phyloP scores from a whole-genome alignment of 2,797 vertebrate genomes.

The Ctenopoma kingsleyae region DNA sequence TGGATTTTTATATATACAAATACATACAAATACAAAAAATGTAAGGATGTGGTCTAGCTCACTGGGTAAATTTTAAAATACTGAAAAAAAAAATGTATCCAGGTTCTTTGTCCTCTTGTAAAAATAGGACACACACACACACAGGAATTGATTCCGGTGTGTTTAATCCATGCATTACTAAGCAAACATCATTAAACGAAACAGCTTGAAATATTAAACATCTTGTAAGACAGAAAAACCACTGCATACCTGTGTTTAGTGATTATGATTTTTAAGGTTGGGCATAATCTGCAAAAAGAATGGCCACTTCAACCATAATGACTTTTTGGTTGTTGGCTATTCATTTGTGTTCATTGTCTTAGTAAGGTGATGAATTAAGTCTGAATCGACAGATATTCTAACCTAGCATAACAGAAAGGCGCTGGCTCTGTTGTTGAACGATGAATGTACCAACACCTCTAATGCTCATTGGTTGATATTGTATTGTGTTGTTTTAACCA shows the following conservation, averaged over 20 bases:
- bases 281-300: background rate
- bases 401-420: too few species aligned
- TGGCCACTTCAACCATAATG: too few species aligned
- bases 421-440: too few species aligned
- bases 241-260: too few species aligned
- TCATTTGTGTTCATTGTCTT: too few species aligned
- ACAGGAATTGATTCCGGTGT: background rate
- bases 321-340: background rate
- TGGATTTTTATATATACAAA: too few species aligned
- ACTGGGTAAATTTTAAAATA: conserved; percentile 16
- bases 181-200: too few species aligned
- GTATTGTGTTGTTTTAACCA: too few species aligned
- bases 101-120: conserved; percentile 25
- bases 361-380: too few species aligned
- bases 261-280: background rate
- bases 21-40: conserved; percentile 23
- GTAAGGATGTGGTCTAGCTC: conserved; percentile 49
- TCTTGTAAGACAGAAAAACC: background rate
- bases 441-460: too few species aligned
- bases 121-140: background rate
- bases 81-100: conserved; percentile 5
- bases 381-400: too few species aligned
- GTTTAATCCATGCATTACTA: background rate
- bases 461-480: too few species aligned
- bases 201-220: background rate